These are phyloP conservation scores for Cataglyphis cursor DNA, from an alignment of 2,888 invertebrate genomes.

Conservation along the genomic window DNA sequence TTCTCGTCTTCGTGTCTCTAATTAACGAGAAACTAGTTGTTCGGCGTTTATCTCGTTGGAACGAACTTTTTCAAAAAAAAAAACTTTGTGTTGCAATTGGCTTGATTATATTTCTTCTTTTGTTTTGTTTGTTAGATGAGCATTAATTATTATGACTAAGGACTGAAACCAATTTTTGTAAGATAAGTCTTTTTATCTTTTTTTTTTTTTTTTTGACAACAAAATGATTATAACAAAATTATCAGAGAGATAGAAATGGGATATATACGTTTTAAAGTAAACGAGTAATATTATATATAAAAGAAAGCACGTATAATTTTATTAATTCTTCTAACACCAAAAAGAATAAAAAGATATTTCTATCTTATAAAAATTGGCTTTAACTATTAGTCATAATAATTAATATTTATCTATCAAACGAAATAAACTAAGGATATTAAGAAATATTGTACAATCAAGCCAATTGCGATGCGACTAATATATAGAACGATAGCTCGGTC, in stretches of 20 bases:
- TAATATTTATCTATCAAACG: neutral
- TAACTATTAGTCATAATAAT: neutral
- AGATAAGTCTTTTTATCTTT: neutral
- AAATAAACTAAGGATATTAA: neutral
- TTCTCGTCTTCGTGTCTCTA: slow-evolving; percentile 14
- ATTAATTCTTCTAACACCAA: neutral
- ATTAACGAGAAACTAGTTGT: slow-evolving; percentile 48
- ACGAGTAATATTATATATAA: neutral
- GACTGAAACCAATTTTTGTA: neutral
- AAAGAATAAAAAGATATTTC: neutral
- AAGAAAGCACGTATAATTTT: slow-evolving; percentile 1
- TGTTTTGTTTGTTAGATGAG: neutral
- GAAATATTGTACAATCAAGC: slow-evolving; percentile 1
- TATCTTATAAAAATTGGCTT: neutral
- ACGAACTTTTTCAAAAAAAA: slow-evolving; percentile 26
- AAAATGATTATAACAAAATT: neutral
- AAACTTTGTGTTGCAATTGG: slow-evolving; percentile 22
- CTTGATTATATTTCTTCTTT: neutral
- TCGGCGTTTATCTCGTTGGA: slow-evolving; percentile 34
- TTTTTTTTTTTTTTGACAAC: no score
- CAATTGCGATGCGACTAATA: neutral
- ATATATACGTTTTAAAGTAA: neutral
- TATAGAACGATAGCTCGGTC: slow-evolving; percentile 9
- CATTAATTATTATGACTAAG: neutral
- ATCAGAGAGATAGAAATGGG: neutral